Evolutionary conservation across 2,113 vertebrate genomes (phyloP).

Genomic region (Alaudala cheleensis): DNA sequence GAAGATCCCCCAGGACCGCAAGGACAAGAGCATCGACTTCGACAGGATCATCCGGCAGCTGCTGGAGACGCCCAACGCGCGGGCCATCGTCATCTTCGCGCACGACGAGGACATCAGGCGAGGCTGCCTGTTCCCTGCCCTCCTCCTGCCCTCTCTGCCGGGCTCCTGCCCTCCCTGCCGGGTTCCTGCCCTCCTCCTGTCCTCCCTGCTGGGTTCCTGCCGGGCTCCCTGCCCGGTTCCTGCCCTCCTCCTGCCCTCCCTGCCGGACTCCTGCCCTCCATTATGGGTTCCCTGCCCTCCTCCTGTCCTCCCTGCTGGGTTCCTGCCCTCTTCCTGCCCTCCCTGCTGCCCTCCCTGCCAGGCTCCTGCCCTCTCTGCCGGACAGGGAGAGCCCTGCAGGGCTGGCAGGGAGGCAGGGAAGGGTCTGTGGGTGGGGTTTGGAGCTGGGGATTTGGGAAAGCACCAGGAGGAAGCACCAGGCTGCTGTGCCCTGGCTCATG

Average conservation of each 20-base stretch:
- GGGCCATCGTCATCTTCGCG: slow-evolving; percentile 90
- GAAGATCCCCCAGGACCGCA: slow-evolving; percentile 91
- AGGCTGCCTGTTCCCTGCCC: background rate
- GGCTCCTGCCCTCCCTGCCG: too few species aligned
- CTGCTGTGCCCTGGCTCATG: background rate
- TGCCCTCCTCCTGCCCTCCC: too few species aligned
- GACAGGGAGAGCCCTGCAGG: background rate
- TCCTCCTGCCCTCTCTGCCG: background rate
- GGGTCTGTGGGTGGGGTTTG: background rate
- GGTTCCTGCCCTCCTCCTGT: background rate
- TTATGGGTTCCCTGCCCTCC: too few species aligned
- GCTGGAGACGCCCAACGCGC: slow-evolving; percentile 86
- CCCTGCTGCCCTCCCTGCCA: too few species aligned
- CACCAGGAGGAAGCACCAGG: accelerated
- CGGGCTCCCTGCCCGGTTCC: too few species aligned
- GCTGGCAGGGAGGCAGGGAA: background rate
- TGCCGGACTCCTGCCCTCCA: background rate
- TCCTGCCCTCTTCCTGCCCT: too few species aligned
- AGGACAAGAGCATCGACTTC: slow-evolving; percentile 84
- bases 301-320: too few species aligned
- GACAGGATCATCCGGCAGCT: slow-evolving; percentile 90
- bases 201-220: too few species aligned
- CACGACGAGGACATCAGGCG: slow-evolving; percentile 94
- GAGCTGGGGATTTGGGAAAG: background rate
- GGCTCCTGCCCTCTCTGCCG: background rate